A percentile compares a stretch with the other conserved stretches of the same genome.
These are phyloP conservation scores for Molossus molossus DNA, from an alignment of 2,797 vertebrate genomes.

Conservation along the genomic window DNA sequence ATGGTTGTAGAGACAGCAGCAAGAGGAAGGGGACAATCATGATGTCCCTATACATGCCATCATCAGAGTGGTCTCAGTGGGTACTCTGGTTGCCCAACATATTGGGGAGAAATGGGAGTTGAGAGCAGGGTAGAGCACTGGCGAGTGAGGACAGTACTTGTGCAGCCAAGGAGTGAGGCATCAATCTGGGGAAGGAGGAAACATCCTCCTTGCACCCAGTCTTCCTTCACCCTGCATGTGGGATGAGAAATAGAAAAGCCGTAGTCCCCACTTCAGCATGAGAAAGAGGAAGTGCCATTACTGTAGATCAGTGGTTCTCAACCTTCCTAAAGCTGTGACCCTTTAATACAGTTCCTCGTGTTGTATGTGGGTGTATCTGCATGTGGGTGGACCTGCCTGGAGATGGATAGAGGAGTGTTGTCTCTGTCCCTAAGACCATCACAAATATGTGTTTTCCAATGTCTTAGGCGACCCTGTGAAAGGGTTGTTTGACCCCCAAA, in stretches of 20 bases:
- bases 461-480: no score
- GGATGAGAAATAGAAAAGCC: not conserved
- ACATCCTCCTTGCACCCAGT: not conserved
- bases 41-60: fast-evolving
- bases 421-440: no score
- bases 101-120: not conserved
- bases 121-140: not conserved
- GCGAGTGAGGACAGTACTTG: not conserved
- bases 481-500: no score
- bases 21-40: not conserved
- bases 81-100: not conserved
- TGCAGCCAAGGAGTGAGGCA: not conserved
- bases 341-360: no score
- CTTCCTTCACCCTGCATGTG: not conserved
- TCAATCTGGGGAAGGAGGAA: not conserved
- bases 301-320: not conserved
- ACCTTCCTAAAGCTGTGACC: no score
- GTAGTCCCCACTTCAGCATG: not conserved
- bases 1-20: not conserved
- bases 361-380: no score
- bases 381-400: no score
- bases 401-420: no score
- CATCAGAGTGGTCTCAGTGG: not conserved
- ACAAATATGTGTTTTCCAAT: no score
- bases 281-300: not conserved